Conservation (phyloP, 2,888 invertebrate genomes). For the Trachelus tabidus region DNA sequence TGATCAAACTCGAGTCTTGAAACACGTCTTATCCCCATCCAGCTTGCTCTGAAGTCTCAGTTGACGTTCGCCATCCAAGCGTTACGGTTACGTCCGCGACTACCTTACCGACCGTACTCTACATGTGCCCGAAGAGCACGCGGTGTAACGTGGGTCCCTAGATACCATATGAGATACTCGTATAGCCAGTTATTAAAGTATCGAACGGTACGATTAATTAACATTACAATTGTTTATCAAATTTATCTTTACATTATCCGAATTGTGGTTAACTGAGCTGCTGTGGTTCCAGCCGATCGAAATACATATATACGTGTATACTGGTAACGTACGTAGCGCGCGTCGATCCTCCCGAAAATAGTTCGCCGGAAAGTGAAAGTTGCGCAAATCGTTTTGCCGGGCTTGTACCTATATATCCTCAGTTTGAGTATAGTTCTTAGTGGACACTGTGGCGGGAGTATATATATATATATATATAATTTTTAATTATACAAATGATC, state of each 20-base stretch:
- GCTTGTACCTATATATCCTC: neutral
- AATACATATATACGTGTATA: neutral
- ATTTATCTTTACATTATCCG: constrained; percentile 5
- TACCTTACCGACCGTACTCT: neutral
- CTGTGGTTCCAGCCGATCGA: neutral
- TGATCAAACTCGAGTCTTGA: constrained; percentile 3
- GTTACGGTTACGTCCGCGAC: constrained; percentile 43
- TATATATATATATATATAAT: neutral
- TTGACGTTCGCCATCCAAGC: constrained; percentile 56
- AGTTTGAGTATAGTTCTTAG: neutral
- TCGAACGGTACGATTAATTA: neutral
- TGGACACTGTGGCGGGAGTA: neutral
- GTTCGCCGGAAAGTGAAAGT: constrained; percentile 24
- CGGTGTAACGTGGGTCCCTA: constrained; percentile 4
- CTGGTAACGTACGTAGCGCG: constrained; percentile 3
- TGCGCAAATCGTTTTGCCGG: constrained; percentile 17
- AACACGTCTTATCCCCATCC: constrained; percentile 46
- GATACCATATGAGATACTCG: constrained; percentile 9
- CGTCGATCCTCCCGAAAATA: constrained; percentile 4
- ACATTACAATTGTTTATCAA: neutral
- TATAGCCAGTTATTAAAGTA: neutral
- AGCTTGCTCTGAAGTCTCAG: constrained; percentile 48
- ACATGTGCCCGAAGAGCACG: constrained; percentile 7
- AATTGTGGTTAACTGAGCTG: neutral
- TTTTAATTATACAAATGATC: neutral